These are phyloP conservation scores for Podabrus alpinus DNA, from an alignment of 2,888 invertebrate genomes.

Conservation along the genomic window DNA sequence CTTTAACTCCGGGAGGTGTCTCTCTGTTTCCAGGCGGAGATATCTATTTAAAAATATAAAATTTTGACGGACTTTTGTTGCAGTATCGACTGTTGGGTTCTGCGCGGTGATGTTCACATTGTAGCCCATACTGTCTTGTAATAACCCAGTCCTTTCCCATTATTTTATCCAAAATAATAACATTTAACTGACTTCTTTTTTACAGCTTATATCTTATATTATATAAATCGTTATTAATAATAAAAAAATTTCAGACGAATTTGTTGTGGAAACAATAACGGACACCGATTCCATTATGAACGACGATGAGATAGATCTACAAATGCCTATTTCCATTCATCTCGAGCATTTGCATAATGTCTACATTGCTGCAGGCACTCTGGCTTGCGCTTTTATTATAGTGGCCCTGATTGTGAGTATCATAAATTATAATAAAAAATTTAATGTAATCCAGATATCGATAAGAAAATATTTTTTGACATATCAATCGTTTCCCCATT, in stretches of 20 bases:
- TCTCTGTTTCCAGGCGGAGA: too few species aligned
- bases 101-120: background rate
- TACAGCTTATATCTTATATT: too few species aligned
- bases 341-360: constrained; percentile 73
- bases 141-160: background rate
- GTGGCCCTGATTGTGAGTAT: constrained; percentile 72
- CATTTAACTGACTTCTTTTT: background rate
- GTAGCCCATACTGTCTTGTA: background rate
- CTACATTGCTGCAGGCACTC: constrained; percentile 77
- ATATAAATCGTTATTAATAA: too few species aligned
- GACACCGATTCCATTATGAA: constrained; percentile 36
- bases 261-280: constrained; percentile 68
- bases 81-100: too few species aligned
- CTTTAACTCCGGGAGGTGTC: too few species aligned
- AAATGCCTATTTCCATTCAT: constrained; percentile 58
- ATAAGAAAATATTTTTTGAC: background rate
- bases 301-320: constrained; percentile 37
- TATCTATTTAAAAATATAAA: too few species aligned
- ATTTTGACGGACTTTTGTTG: too few species aligned
- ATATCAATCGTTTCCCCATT: background rate
- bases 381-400: constrained; percentile 74
- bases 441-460: background rate
- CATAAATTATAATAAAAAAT: background rate
- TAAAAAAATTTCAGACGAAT: constrained; percentile 63
- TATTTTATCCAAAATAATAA: background rate